A percentile compares a stretch with the other conserved stretches of the same genome.
These are phyloP conservation scores for Nezara viridula DNA, from an alignment of 2,888 invertebrate species.

Conservation along the genomic window DNA sequence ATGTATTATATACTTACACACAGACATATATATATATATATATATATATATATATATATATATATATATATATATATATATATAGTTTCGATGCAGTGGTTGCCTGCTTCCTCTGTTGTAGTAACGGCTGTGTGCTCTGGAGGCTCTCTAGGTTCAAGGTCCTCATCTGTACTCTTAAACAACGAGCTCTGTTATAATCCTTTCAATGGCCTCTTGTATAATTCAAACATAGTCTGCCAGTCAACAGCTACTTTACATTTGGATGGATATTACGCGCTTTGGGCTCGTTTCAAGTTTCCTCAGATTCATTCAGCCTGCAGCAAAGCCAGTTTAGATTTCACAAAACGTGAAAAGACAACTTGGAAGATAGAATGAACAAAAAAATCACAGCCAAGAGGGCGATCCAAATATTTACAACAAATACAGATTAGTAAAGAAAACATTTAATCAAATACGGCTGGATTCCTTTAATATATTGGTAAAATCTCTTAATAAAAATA, in stretches of 20 bases:
- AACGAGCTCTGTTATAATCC: slow-evolving; percentile 42
- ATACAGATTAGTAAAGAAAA: too few species aligned
- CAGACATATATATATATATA: too few species aligned
- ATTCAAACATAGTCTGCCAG: slow-evolving; percentile 41
- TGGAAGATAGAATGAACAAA: background rate
- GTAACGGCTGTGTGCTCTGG: background rate
- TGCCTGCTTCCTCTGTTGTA: background rate
- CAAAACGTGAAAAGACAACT: background rate
- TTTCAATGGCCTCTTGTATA: slow-evolving; percentile 41
- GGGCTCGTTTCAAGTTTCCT: background rate
- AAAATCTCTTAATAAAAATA: too few species aligned
- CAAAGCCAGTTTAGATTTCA: background rate
- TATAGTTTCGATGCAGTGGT: background rate
- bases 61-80: background rate
- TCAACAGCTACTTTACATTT: slow-evolving; percentile 37
- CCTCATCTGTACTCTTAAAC: slow-evolving; percentile 44
- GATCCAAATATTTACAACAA: too few species aligned
- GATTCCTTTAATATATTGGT: too few species aligned
- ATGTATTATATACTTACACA: too few species aligned
- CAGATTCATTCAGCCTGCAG: background rate
- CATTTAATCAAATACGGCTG: too few species aligned
- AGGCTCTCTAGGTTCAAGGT: slow-evolving; percentile 3
- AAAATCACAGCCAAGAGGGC: background rate
- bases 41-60: too few species aligned
- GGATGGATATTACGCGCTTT: slow-evolving; percentile 41